Evolutionary conservation across 2,113 vertebrate species (phyloP).

Genomic region (Lepus timidus): DNA sequence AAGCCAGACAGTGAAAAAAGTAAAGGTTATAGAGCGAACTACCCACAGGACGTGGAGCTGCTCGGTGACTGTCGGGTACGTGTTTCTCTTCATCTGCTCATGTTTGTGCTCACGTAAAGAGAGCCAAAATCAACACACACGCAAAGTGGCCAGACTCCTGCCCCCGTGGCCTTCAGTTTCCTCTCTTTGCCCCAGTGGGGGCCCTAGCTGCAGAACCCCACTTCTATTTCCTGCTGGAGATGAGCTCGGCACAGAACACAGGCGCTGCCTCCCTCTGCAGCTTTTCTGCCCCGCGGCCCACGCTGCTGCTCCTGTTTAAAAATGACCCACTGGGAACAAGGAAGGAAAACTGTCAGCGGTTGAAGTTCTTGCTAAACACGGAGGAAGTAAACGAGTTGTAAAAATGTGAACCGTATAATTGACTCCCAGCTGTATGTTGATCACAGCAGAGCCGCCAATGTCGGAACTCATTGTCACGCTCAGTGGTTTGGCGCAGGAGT

Average conservation of each 20-base stretch:
- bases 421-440: slow-evolving; percentile 64
- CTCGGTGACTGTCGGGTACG: not conserved
- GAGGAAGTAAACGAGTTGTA: slow-evolving; percentile 64
- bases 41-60: rapidly evolving
- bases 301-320: not conserved
- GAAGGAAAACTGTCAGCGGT: not conserved
- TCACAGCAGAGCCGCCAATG: not conserved
- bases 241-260: not conserved
- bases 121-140: not conserved
- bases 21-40: rapidly evolving
- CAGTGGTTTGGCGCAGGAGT: not conserved
- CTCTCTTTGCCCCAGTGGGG: not conserved
- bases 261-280: no score
- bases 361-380: slow-evolving; percentile 19
- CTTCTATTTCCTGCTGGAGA: not conserved
- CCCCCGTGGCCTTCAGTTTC: not conserved
- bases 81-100: not conserved
- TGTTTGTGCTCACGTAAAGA: not conserved
- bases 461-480: slow-evolving; percentile 64
- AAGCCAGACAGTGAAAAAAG: not conserved
- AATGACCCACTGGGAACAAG: not conserved
- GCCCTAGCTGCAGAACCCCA: not conserved
- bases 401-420: slow-evolving; percentile 38
- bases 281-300: not conserved
- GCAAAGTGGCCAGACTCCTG: not conserved